Evolutionary conservation across 2,113 vertebrate species (phyloP), one percentile per base, ranked within the genome.

Genomic region (Phalacrocorax brasilianus): DNA sequence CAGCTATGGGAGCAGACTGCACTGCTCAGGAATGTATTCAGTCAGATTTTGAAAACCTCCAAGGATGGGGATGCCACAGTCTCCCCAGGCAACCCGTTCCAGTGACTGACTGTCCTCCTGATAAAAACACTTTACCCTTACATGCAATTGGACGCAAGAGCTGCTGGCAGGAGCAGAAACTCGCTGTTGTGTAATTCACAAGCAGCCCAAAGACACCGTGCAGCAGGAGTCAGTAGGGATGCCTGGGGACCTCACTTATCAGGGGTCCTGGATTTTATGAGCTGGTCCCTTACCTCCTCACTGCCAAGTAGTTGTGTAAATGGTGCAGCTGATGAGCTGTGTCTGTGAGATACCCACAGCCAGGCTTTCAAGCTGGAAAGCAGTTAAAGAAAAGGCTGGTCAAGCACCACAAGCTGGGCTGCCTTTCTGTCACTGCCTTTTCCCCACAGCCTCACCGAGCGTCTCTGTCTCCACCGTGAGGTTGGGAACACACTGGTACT

Each of bases 121-220:
- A 24, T 26, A 32, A 56, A 56, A 56, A 27, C 22, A 2, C 33
- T 22, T 32, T 35, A 21, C 32, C 30, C 35, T 32, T 12, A 17
- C 1, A 11, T 6, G 15, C 16, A 11, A 55, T 8, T 2, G 5
- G 62, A 26, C 11, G 45, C 35, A 65, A 28, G 47, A 24, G n/a
- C 38, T 21, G 38, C 32, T 62, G 24, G 26, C 32, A 16, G 49
- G 13, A 73, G 47, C 26, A 45, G 47, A 33, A 75, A 40, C 23
- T 24, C 13, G 3, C 23, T 21, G 18, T 26, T 4, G 28, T 49
- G 22, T 27, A 8, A n/a, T 3, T 30, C 47, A 19, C 1, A 1
- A 66, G n/a, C 52, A 33, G 71, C 50, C 9, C 71, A 26, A 27
- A 83, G 40, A 38, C 33, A 33, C 10, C 22, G 27, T 20, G 49